phyloP scores from a whole-genome alignment of 2,113 vertebrate genomes.

The Sminthopsis crassicaudata region DNA sequence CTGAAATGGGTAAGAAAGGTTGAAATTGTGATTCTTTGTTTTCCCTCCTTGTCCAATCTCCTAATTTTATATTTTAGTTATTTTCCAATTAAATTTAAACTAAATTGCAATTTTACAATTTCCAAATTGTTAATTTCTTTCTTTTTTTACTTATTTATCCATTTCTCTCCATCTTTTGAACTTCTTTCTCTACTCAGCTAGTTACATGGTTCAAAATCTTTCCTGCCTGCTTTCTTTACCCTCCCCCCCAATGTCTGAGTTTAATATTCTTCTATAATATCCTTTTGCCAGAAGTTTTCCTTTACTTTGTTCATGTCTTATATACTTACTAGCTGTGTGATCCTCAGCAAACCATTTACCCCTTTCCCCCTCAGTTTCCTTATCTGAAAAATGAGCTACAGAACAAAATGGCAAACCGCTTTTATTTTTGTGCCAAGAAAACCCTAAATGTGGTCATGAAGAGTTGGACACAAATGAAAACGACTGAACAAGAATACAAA shows the following conservation, averaged over 20 bases:
- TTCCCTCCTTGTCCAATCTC: background rate
- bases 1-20: no score
- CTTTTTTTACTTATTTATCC: background rate
- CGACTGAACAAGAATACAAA: background rate
- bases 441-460: background rate
- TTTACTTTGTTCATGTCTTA: background rate
- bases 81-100: constrained; percentile 2
- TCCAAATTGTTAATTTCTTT: background rate
- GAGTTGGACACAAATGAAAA: background rate
- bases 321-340: background rate
- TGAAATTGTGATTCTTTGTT: background rate
- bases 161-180: background rate
- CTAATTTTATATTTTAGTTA: background rate
- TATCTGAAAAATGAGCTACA: no score
- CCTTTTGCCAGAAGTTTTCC: background rate
- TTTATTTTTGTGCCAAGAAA: background rate
- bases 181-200: background rate
- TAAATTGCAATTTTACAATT: background rate
- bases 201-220: background rate
- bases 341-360: background rate
- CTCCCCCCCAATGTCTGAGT: background rate
- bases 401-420: background rate
- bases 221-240: background rate
- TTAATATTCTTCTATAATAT: background rate
- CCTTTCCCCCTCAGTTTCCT: background rate